phyloP scores from a whole-genome alignment of 2,113 vertebrate species.

The Dasyprocta punctata region DNA sequence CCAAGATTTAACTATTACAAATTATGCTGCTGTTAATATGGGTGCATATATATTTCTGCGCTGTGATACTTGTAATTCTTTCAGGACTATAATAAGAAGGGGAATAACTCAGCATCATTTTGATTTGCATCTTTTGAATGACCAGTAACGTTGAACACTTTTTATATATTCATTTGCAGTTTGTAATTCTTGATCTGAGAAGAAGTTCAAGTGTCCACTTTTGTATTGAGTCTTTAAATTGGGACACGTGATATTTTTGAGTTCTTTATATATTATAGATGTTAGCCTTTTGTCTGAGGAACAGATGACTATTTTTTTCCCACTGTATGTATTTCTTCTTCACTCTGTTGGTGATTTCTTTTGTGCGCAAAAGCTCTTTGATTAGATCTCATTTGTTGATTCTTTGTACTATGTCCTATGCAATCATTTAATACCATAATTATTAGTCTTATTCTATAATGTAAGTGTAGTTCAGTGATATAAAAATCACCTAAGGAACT shows the following conservation, averaged over 20 bases:
- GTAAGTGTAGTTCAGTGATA: background rate
- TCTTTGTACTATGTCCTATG: background rate
- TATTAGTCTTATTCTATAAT: background rate
- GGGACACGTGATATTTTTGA: background rate
- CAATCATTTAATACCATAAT: background rate
- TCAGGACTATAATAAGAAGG: background rate
- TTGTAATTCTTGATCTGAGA: background rate
- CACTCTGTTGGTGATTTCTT: background rate
- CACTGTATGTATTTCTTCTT: background rate
- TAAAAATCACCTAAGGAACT: background rate
- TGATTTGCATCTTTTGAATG: background rate
- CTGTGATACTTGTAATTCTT: background rate
- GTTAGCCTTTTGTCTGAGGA: background rate
- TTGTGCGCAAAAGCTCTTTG: background rate
- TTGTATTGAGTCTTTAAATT: background rate
- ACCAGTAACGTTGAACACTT: background rate
- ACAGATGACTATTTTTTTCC: background rate
- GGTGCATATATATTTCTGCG: background rate
- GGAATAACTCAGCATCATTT: background rate
- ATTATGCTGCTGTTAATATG: background rate
- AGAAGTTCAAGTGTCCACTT: background rate
- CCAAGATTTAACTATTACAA: background rate
- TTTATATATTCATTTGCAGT: background rate
- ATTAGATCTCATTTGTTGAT: background rate
- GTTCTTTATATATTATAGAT: background rate